phyloP scores from a whole-genome alignment of 1,140 invertebrate species.

The Drosophila rhopaloa region DNA sequence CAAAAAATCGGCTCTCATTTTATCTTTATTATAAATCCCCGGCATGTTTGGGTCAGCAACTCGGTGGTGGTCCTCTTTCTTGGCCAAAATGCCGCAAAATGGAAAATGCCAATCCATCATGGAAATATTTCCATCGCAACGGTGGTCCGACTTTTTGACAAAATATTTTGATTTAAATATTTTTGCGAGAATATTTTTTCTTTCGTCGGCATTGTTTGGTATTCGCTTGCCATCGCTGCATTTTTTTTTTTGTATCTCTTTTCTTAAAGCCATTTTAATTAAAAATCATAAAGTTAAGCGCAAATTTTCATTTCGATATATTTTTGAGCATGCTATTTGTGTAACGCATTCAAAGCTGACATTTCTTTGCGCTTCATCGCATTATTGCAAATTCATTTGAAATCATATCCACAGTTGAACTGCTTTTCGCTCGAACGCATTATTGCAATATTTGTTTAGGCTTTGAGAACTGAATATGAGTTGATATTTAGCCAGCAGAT shows the following conservation, averaged over 20 bases:
- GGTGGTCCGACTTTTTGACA: constrained; percentile 23
- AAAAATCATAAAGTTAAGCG: neutral
- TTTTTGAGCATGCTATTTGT: neutral
- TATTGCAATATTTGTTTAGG: neutral
- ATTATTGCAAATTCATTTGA: constrained; percentile 1
- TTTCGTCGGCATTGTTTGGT: neutral
- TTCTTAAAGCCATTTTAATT: neutral
- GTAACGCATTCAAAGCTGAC: neutral
- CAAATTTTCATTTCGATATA: neutral
- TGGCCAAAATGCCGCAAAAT: constrained; percentile 20
- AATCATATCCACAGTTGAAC: neutral
- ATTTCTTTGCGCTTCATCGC: constrained; percentile 4
- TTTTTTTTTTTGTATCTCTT: neutral
- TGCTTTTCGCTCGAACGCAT: neutral
- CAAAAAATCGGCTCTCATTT: constrained; percentile 14
- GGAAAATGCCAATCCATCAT: constrained; percentile 45
- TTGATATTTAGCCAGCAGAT: neutral
- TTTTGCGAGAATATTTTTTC: constrained; percentile 23
- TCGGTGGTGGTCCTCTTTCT: neutral
- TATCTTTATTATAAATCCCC: constrained; percentile 9
- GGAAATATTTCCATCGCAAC: constrained; percentile 40
- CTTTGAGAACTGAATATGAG: neutral
- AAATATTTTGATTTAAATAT: constrained; percentile 55
- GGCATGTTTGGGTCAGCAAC: constrained; percentile 13
- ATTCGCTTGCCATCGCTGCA: neutral